Conservation (phyloP, 2,797 vertebrate genomes). For the Falco naumanni region DNA sequence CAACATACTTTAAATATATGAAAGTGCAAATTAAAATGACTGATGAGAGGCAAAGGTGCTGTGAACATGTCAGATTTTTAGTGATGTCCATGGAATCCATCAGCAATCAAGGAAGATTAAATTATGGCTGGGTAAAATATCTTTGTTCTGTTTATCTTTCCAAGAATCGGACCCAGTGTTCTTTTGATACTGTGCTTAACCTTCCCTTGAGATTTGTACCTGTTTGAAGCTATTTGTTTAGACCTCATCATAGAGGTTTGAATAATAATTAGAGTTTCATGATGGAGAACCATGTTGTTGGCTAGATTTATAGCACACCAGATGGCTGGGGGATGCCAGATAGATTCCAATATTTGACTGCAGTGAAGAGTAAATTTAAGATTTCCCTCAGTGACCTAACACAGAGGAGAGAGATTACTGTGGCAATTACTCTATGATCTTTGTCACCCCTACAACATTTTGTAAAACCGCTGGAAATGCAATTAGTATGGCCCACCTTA, state of each 20-base stretch:
- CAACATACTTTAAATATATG: background rate
- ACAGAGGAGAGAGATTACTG: slow-evolving; percentile 21
- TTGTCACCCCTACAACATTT: background rate
- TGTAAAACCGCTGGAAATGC: slow-evolving; percentile 7
- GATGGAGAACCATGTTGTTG: slow-evolving; percentile 31
- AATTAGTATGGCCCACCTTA: slow-evolving; percentile 41
- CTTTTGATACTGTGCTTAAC: background rate
- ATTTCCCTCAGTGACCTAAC: slow-evolving; percentile 44
- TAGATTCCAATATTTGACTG: slow-evolving; percentile 36
- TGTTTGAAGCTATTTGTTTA: slow-evolving; percentile 36
- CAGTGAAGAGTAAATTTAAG: slow-evolving; percentile 42
- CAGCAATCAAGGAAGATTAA: slow-evolving; percentile 22
- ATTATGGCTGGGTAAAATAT: background rate
- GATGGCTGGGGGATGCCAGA: slow-evolving; percentile 45
- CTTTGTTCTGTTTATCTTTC: slow-evolving; percentile 7
- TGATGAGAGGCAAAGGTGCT: background rate
- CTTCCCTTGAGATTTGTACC: background rate
- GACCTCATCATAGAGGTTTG: background rate
- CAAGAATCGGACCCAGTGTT: background rate
- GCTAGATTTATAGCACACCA: slow-evolving; percentile 44
- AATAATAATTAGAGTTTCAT: slow-evolving; percentile 54
- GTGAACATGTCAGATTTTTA: background rate
- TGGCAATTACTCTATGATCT: slow-evolving; percentile 22
- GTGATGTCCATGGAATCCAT: background rate
- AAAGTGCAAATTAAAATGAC: slow-evolving; percentile 15